Percentiles rank a stretch among this genome's conserved stretches.
Conservation (phyloP, 2,797 vertebrate genomes). For the Oophaga sylvatica region DNA sequence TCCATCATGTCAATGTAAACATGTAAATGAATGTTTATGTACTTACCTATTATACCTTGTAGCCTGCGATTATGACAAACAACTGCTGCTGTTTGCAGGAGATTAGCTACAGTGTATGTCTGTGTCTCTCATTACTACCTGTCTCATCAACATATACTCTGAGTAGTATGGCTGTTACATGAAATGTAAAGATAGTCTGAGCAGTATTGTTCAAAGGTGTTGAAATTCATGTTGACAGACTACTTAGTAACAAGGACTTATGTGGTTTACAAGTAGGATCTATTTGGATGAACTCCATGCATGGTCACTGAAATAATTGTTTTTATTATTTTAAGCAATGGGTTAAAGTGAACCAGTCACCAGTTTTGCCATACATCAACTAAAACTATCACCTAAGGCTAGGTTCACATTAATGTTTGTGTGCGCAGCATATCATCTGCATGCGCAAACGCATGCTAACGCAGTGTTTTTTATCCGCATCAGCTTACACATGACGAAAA, state of each 20-base stretch:
- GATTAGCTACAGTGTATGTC: constrained; percentile 20
- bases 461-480: no score
- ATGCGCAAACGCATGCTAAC: no score
- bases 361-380: no score
- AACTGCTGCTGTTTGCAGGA: not conserved
- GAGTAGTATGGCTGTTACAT: not conserved
- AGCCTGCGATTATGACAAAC: constrained; percentile 25
- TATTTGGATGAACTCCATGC: not conserved
- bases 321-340: not conserved
- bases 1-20: constrained; percentile 21
- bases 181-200: not conserved
- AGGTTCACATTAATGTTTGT: no score
- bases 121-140: constrained; percentile 9
- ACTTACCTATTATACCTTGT: constrained; percentile 20
- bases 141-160: not conserved
- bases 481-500: no score
- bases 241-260: not conserved
- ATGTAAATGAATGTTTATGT: constrained; percentile 23
- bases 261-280: not conserved
- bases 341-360: no score
- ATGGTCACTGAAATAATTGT: not conserved
- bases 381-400: no score
- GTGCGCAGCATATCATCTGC: no score
- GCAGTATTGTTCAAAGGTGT: not conserved
- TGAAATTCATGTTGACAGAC: not conserved